Conservation (phyloP, 2,888 invertebrate genomes). For the Diloba caeruleocephala region DNA sequence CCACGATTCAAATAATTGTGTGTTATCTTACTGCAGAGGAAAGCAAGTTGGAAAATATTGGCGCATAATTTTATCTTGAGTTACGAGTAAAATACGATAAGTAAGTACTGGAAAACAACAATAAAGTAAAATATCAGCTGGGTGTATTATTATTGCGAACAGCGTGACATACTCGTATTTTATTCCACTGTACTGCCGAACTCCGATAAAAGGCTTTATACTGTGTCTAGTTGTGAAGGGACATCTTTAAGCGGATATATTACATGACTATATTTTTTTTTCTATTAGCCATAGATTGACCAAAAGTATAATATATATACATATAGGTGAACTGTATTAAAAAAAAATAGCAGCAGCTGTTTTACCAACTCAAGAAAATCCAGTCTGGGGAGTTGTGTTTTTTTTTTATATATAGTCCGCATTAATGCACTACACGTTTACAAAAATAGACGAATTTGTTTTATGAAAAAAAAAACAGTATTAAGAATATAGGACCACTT, state of each 20-base stretch:
- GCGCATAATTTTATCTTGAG: too few relatives aligned
- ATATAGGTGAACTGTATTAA: not conserved
- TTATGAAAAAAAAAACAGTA: too few relatives aligned
- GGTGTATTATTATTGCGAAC: slow-evolving; percentile 52
- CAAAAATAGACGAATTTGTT: too few relatives aligned
- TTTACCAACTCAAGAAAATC: too few relatives aligned
- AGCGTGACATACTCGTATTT: slow-evolving; percentile 66
- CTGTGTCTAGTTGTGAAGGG: slow-evolving; percentile 57
- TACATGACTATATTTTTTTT: slow-evolving; percentile 16
- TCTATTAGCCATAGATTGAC: slow-evolving; percentile 1
- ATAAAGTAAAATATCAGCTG: slow-evolving; percentile 43
- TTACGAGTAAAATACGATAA: too few relatives aligned
- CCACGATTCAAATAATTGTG: too few relatives aligned
- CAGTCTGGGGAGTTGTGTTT: not conserved
- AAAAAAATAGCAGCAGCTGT: not conserved
- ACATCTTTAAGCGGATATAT: slow-evolving; percentile 57
- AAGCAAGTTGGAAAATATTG: too few relatives aligned
- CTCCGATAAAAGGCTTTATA: slow-evolving; percentile 79
- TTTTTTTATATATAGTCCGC: too few relatives aligned
- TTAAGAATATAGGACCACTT: too few relatives aligned
- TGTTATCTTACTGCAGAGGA: too few relatives aligned
- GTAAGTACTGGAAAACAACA: slow-evolving; percentile 28
- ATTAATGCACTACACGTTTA: too few relatives aligned
- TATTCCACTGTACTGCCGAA: slow-evolving; percentile 60
- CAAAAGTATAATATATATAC: not conserved